Evolutionary conservation across 2,113 vertebrate species (phyloP).

Genomic region (Etheostoma cragini): DNA sequence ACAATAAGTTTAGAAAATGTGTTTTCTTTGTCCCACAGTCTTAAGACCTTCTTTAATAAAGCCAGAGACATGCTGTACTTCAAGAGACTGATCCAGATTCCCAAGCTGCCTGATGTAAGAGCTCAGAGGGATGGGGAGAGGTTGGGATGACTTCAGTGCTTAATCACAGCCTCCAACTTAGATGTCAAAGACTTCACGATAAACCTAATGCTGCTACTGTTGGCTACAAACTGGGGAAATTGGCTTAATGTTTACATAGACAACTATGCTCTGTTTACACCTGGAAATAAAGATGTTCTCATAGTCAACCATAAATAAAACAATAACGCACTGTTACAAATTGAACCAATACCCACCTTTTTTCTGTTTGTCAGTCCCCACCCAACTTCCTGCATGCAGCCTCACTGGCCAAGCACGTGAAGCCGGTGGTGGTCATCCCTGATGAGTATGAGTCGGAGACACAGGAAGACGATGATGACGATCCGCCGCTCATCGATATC

Average conservation of each 20-base stretch:
- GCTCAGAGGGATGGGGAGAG: neutral
- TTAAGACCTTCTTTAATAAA: constrained; percentile 95
- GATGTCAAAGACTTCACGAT: neutral
- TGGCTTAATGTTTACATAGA: neutral
- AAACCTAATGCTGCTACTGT: neutral
- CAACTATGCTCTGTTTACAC: neutral
- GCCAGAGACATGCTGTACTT: constrained; percentile 97
- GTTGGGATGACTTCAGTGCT: constrained; percentile 5
- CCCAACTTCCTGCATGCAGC: constrained; percentile 96
- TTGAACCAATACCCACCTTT: neutral
- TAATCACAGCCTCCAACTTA: constrained; percentile 30
- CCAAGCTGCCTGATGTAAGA: constrained; percentile 93
- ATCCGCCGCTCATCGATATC: constrained; percentile 93
- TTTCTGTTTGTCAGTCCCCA: constrained; percentile 77
- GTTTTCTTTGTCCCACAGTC: constrained; percentile 79
- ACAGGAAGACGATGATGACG: constrained; percentile 89
- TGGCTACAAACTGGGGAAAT: neutral
- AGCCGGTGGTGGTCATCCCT: constrained; percentile 95
- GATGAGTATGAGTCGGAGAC: constrained; percentile 88
- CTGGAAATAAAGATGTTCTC: neutral
- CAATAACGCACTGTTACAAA: neutral
- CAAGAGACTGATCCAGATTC: constrained; percentile 98
- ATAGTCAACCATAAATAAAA: neutral
- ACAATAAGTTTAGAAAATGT: neutral
- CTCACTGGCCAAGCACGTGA: constrained; percentile 94